Conservation (phyloP, 2,797 vertebrate species). For the Hylomyscus alleni region DNA sequence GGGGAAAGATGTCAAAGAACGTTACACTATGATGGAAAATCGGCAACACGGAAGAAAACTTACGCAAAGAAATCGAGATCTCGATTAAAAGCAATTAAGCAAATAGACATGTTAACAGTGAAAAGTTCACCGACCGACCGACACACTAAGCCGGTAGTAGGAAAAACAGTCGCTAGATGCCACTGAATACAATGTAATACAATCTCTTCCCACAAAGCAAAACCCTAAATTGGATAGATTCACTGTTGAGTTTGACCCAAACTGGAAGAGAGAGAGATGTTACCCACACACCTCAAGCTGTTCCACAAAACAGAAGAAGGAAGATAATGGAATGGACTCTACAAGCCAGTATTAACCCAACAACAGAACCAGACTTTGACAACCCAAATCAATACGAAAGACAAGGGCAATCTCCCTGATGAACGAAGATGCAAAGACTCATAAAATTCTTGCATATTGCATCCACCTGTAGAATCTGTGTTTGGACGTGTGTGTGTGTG, state of each 20-base stretch:
- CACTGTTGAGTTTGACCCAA: neutral
- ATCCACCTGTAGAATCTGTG: neutral
- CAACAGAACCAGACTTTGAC: neutral
- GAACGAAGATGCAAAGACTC: neutral
- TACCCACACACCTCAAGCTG: neutral
- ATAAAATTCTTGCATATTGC: too few relatives aligned
- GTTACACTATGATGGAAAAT: neutral
- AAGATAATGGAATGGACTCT: neutral
- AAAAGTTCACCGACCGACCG: rapidly evolving
- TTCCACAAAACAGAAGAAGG: neutral
- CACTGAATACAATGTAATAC: too few relatives aligned
- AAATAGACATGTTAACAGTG: neutral
- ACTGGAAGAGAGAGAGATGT: neutral
- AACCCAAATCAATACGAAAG: neutral
- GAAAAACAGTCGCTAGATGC: neutral
- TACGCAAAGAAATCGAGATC: neutral
- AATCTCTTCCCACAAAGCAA: neutral
- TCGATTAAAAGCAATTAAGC: neutral
- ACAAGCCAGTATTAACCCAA: too few relatives aligned
- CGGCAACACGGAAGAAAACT: neutral
- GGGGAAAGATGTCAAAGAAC: neutral
- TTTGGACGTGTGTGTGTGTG: neutral
- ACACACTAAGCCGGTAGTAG: neutral
- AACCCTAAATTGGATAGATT: neutral
- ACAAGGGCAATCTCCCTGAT: neutral